phyloP scores from a whole-genome alignment of 1,140 invertebrate genomes.

The Papilio polytes region DNA sequence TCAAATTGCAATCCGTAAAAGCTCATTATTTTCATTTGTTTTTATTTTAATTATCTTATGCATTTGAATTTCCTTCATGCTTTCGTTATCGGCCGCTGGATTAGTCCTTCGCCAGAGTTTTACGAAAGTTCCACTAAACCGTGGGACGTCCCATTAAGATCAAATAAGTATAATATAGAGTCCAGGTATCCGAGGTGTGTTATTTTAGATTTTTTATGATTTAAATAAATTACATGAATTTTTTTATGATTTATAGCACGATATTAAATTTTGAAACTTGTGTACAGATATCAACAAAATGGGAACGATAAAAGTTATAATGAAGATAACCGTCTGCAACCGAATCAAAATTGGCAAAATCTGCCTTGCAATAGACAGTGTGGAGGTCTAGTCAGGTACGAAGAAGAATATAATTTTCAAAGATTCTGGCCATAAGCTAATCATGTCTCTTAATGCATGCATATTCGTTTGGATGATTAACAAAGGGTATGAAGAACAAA shows the following conservation, averaged over 20 bases:
- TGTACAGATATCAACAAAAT: conserved; percentile 55
- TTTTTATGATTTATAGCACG: conserved; percentile 28
- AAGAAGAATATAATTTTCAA: conserved; percentile 55
- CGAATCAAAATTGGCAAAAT: conserved; percentile 68
- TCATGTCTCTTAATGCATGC: conserved; percentile 63
- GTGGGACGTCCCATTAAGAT: conserved; percentile 70
- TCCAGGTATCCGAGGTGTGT: conserved; percentile 58
- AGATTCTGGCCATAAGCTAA: conserved; percentile 72
- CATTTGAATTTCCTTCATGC: conserved; percentile 39
- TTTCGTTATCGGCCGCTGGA: conserved; percentile 45
- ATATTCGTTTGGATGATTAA: conserved; percentile 55
- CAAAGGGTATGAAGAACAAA: conserved; percentile 61
- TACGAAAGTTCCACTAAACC: conserved; percentile 67
- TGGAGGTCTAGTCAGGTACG: conserved; percentile 80
- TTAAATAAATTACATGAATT: no score
- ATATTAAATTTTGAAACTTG: not conserved
- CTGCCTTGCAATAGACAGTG: conserved; percentile 73
- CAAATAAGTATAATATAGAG: conserved; percentile 57
- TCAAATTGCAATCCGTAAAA: no score
- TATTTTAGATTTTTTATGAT: conserved; percentile 20
- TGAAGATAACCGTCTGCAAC: conserved; percentile 59
- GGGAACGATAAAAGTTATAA: conserved; percentile 52
- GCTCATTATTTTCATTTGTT: not conserved
- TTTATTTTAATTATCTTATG: not conserved
- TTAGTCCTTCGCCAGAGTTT: conserved; percentile 81